Evolutionary conservation across 2,113 vertebrate genomes (phyloP).

Genomic region (Syngnathus floridae): DNA sequence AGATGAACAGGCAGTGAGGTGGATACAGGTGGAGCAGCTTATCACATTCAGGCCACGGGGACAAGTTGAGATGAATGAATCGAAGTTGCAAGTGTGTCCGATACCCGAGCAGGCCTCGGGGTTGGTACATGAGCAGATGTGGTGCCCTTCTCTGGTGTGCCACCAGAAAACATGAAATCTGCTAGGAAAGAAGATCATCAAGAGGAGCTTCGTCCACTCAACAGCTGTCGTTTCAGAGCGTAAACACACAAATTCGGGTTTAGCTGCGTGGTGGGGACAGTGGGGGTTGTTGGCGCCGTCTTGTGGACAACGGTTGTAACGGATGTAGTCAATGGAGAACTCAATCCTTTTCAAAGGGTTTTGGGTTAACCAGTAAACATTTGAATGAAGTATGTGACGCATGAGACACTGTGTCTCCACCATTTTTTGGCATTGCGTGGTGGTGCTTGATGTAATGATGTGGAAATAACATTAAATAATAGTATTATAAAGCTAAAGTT

Average conservation of each 20-base stretch:
- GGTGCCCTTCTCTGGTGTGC: constrained; percentile 6
- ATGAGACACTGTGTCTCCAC: no score
- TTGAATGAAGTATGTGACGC: no score
- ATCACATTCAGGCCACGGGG: constrained; percentile 47
- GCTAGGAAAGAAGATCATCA: constrained; percentile 25
- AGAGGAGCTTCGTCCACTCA: constrained; percentile 34
- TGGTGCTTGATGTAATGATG: no score
- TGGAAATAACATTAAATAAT: no score
- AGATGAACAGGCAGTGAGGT: constrained; percentile 36
- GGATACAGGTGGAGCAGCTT: constrained; percentile 27
- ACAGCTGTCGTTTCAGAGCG: constrained; percentile 53
- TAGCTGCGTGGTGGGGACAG: neutral
- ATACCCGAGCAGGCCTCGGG: constrained; percentile 25
- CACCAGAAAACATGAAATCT: constrained; percentile 40
- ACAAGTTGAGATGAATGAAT: constrained; percentile 41
- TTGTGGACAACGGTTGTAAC: neutral
- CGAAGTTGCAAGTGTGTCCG: constrained; percentile 46
- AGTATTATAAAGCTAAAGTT: no score
- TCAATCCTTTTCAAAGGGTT: neutral
- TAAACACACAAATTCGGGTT: constrained; percentile 9
- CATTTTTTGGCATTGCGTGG: no score
- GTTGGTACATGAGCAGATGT: constrained; percentile 18
- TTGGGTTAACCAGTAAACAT: no score
- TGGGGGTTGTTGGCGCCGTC: neutral
- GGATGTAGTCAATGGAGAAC: no score